Evolutionary conservation across 2,888 invertebrate genomes (phyloP).

Genomic region (Amaurobius ferox): DNA sequence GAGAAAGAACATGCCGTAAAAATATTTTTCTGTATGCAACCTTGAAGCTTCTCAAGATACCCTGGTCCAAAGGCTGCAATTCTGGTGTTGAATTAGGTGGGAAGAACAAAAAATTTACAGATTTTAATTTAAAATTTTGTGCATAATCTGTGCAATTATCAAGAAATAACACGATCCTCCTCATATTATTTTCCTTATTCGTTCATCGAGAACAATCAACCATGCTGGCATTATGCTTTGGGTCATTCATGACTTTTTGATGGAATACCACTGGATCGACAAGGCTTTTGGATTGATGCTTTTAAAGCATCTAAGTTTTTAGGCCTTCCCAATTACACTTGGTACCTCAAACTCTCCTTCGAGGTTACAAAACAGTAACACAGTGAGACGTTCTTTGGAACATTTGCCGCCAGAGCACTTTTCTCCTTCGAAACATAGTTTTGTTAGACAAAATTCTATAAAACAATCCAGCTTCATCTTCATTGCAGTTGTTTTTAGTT

Average conservation of each 20-base stretch:
- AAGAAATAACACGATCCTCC: not conserved
- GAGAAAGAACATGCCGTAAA: not conserved
- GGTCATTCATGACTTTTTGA: slow-evolving; percentile 30
- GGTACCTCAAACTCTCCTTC: slow-evolving; percentile 8
- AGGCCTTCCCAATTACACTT: slow-evolving; percentile 8
- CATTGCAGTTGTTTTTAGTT: slow-evolving; percentile 1
- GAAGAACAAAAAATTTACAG: not conserved
- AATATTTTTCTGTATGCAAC: not conserved
- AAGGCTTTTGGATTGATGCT: slow-evolving; percentile 15
- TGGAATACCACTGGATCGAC: slow-evolving; percentile 17
- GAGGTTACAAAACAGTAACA: slow-evolving; percentile 16
- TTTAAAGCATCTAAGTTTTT: slow-evolving; percentile 7
- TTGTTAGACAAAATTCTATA: slow-evolving; percentile 4
- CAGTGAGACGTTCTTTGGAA: not conserved
- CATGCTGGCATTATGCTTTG: not conserved
- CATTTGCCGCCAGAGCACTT: not conserved
- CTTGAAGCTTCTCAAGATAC: slow-evolving; percentile 14
- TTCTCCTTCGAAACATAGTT: slow-evolving; percentile 25
- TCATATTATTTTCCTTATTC: not conserved
- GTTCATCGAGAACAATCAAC: slow-evolving; percentile 8
- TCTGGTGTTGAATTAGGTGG: slow-evolving; percentile 5
- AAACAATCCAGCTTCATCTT: slow-evolving; percentile 8
- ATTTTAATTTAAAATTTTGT: slow-evolving; percentile 12
- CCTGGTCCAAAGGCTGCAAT: slow-evolving; percentile 22
- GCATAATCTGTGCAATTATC: not conserved